phyloP scores from a whole-genome alignment of 2,888 invertebrate genomes.

The Pterobdella sp. region DNA sequence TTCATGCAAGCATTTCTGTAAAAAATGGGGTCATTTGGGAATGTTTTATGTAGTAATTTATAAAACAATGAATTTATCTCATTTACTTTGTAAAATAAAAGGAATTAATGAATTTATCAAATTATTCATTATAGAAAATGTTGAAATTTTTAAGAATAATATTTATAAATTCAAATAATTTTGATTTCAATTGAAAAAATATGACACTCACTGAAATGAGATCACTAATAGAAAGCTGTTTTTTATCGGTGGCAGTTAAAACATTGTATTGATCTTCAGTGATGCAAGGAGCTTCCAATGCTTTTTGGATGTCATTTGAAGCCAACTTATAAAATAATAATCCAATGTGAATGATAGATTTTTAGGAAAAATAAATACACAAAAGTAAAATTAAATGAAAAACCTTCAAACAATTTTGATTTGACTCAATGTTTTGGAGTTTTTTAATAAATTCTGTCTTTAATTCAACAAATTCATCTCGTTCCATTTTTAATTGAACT shows the following conservation, averaged over 20 bases:
- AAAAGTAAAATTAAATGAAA: neutral
- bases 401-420: neutral
- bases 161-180: neutral
- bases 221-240: neutral
- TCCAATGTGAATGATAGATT: too few species aligned
- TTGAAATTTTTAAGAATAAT: neutral
- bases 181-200: neutral
- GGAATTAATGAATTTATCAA: neutral
- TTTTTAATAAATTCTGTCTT: neutral
- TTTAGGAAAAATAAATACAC: too few species aligned
- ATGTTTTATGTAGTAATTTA: too few species aligned
- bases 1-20: slow-evolving; percentile 1
- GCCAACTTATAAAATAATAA: too few species aligned
- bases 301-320: slow-evolving; percentile 1
- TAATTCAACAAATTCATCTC: neutral
- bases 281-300: neutral
- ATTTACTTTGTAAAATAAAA: neutral
- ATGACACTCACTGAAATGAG: neutral
- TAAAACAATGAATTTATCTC: too few species aligned
- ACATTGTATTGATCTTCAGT: neutral
- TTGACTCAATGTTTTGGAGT: neutral
- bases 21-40: neutral
- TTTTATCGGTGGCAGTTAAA: neutral
- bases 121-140: neutral
- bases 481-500: neutral